Evolutionary conservation across 1,140 invertebrate genomes (phyloP).

Genomic region (Drosophila sp.): DNA sequence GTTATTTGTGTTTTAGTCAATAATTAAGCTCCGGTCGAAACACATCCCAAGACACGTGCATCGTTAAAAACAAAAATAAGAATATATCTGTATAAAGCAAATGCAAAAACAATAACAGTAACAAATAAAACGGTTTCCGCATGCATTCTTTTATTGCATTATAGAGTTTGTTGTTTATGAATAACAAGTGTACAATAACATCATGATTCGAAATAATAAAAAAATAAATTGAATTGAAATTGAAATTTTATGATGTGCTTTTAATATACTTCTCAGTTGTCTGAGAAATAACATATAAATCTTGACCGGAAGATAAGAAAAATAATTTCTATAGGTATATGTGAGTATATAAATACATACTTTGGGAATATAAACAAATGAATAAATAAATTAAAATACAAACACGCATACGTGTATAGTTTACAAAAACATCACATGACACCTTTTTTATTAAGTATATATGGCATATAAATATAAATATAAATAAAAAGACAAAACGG

Average conservation of each 20-base stretch:
- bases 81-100: too few relatives aligned
- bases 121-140: constrained; percentile 9
- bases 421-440: constrained; percentile 25
- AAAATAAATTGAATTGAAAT: not conserved
- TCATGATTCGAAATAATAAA: not conserved
- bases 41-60: constrained; percentile 9
- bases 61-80: not conserved
- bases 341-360: not conserved
- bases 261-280: not conserved
- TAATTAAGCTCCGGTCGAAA: constrained; percentile 25
- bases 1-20: constrained; percentile 32
- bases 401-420: constrained; percentile 8
- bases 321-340: constrained; percentile 1
- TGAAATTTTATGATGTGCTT: not conserved
- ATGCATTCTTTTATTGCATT: not conserved
- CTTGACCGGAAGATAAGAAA: not conserved
- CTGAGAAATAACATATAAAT: not conserved
- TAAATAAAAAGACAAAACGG: constrained; percentile 25
- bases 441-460: constrained; percentile 31
- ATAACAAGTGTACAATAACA: constrained; percentile 1
- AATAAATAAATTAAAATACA: constrained; percentile 19
- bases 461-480: constrained; percentile 11
- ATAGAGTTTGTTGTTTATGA: not conserved
- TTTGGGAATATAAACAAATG: constrained; percentile 7
- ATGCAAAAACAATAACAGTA: constrained; percentile 8